phyloP scores from a whole-genome alignment of 2,888 invertebrate genomes.

The Blastobasis adustella region DNA sequence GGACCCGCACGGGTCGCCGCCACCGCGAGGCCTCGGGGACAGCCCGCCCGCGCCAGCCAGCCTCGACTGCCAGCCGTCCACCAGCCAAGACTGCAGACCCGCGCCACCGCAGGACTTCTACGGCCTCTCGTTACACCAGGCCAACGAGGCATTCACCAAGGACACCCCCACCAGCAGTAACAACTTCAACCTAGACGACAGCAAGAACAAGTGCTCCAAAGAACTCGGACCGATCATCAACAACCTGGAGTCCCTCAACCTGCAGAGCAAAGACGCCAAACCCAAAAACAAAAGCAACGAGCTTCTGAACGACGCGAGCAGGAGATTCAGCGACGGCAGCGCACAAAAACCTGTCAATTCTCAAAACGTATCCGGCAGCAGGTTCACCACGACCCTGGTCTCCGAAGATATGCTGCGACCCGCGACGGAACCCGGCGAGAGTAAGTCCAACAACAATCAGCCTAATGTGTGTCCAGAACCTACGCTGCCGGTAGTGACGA shows the following conservation, averaged over 20 bases:
- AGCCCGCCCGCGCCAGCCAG: constrained; percentile 33
- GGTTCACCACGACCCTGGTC: constrained; percentile 61
- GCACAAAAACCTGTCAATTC: constrained; percentile 44
- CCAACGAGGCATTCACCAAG: constrained; percentile 54
- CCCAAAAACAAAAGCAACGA: constrained; percentile 38
- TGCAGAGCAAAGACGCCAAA: constrained; percentile 41
- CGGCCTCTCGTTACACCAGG: constrained; percentile 49
- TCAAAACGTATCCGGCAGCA: constrained; percentile 33
- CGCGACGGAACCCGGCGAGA: constrained; percentile 31
- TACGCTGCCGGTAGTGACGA: constrained; percentile 41
- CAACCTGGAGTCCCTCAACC: constrained; percentile 41
- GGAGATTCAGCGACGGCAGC: constrained; percentile 57
- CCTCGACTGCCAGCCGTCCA: constrained; percentile 32
- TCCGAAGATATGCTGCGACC: constrained; percentile 43
- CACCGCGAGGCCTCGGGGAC: constrained; percentile 49
- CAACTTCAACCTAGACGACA: constrained; percentile 50
- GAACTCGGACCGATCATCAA: constrained; percentile 29
- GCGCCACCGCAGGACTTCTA: constrained; percentile 37
- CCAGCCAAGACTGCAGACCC: constrained; percentile 18
- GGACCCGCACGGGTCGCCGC: constrained; percentile 60
- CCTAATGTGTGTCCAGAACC: constrained; percentile 18
- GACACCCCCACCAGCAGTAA: constrained; percentile 62
- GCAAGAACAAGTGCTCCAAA: constrained; percentile 45
- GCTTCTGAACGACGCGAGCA: constrained; percentile 50
- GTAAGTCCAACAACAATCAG: constrained; percentile 31